Base-by-base conservation (phyloP, 2,888 invertebrate genomes). In the Creontiades dilutus region DNA sequence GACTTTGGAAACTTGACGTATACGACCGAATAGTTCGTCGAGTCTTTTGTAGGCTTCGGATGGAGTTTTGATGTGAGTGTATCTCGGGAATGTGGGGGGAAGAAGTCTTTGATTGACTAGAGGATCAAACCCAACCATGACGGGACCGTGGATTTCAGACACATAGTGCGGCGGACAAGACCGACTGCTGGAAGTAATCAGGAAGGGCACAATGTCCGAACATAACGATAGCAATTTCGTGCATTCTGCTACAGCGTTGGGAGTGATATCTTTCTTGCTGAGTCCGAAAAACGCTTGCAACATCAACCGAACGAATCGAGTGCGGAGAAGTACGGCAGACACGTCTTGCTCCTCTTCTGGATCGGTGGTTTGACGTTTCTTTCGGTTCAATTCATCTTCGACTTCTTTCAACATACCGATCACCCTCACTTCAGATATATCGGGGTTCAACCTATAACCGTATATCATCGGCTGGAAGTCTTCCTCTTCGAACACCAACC, bases 31-130 rank as follows among this genome's bases (percentile, higher is more conserved):
- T 92, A 99, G 95, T 93, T 96, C 96, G 92, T 97, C 96, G 92
- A 97, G 95, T 93, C 97, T 97, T 91, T 95, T 94, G 91, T 98
- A 93, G 55, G 98, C 97, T 93, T 97, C 97, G 86, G 94, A 94
- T 91, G 96, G 94, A 0, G 94, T 93, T 92, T 97, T 97, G 92
- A 99, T 98, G 93, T 97, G 97, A 0, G 98, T 98, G 93, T 98
- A 99, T 27, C 99, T 96, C 0, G 99, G 99, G 94, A 99, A 99
- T 23, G 99, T 99, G 0, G 99, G 99, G n/a, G 99, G 99, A 89
- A 99, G 94, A 85, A 99, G 94, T 76, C 98, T 95, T 93, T 99
- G 99, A 94, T 99, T 99, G 78, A 99, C 97, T 93, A 98, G 96
- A 3, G 99, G 98, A 93, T 99, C 98, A 94, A 99, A 99, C 0